Evolutionary conservation across 1,140 invertebrate genomes (phyloP), one percentile per base, ranked within the genome.

Genomic region (Cheumatopsyche charites): DNA sequence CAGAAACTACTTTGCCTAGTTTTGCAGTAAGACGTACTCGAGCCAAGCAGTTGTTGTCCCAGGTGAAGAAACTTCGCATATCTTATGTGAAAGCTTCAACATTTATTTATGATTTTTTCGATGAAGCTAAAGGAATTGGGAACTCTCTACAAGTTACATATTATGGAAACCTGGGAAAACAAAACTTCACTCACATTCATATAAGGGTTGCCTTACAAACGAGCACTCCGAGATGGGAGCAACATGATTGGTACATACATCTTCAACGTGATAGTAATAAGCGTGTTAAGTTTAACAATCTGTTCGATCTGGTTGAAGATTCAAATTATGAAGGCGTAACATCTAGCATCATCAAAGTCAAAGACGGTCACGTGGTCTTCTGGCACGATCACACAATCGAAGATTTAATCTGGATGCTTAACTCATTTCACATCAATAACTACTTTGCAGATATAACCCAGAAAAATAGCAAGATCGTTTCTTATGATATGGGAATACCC

Each of bases 401-500:
- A 36, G 29, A 36, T 36, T 36, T 36, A 9, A 36, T 36, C 3
- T 36, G 29, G 29, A 36, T 36, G 29, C 29, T 36, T 3, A 36
- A 36, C 9, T 36, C 29, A 4, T 36, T 36, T 9, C 3, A 36
- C 9, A 17, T 13, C 11, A 76, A 62, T 36, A 71, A 11, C 76
- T 71, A 36, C 29, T 67, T 1, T 25, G 73, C 2, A 62, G 72
- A 36, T 36, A 36, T 36, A 3, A 36, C 29, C 9, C 42, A 73
- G 42, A 1, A 63, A 67, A 62, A 68, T 76, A 49, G 42, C 78
- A 11, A 62, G 29, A 36, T 36, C 9, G 29, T 84, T 9, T 74
- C 82, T 0, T 84, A 79, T 7, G 82, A 84, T 25, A 78, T 83
- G n/a, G 84, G 84, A 65, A 62, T 85, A 19, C 80, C 81, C 4